Conservation (phyloP, 2,113 vertebrate species). For the Theristicus caerulescens region DNA sequence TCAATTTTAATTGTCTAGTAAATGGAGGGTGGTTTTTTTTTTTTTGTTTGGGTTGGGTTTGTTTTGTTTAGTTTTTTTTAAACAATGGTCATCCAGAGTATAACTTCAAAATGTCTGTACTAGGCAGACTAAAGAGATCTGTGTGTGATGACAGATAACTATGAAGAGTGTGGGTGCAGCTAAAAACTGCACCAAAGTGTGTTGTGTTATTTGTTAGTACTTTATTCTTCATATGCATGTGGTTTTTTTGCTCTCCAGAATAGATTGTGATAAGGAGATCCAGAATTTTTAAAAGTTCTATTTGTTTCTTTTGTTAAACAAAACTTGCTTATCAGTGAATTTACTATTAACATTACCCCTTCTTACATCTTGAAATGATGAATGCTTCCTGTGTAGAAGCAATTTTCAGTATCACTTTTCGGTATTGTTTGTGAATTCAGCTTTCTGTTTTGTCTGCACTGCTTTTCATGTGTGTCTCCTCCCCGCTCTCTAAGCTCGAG, state of each 20-base stretch:
- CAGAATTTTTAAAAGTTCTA: neutral
- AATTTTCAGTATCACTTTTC: neutral
- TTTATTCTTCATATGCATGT: neutral
- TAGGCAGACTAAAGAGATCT: neutral
- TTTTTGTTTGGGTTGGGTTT: no score
- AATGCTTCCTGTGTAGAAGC: neutral
- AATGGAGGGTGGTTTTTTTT: neutral
- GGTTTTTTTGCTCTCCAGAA: neutral
- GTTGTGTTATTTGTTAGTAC: neutral
- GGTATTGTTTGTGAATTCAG: neutral
- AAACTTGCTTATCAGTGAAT: neutral
- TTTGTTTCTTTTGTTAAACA: neutral
- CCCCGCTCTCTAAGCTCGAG: accelerated
- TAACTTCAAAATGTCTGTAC: neutral
- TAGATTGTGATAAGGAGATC: neutral
- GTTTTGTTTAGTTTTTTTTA: neutral
- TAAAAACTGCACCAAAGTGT: neutral
- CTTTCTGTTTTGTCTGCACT: neutral
- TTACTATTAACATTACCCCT: accelerated
- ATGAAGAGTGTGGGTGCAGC: neutral
- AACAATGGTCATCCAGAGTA: neutral
- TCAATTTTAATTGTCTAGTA: neutral
- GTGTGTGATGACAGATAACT: neutral
- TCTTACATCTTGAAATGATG: neutral
- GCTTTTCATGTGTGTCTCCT: neutral